Conservation (phyloP, 2,888 invertebrate genomes). For the Netelia virgata region DNA sequence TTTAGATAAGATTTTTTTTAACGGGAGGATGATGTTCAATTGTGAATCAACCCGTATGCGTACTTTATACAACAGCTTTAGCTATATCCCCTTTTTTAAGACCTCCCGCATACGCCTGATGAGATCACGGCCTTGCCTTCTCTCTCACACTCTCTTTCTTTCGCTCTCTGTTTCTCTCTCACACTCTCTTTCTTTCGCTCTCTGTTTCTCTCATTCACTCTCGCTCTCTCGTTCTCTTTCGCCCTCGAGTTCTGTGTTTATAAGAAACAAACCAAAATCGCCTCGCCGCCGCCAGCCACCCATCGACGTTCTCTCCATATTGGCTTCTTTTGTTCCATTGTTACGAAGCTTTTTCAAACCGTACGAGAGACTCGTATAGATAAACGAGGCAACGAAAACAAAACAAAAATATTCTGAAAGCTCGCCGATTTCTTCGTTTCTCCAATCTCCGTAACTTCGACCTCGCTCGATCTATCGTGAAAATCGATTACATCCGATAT, state of each 20-base stretch:
- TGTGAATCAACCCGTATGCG: not conserved
- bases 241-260: slow-evolving; percentile 54
- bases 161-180: too few relatives aligned
- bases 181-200: slow-evolving; percentile 22
- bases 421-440: too few relatives aligned
- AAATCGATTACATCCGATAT: not conserved
- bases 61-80: slow-evolving; percentile 31
- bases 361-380: slow-evolving; percentile 19
- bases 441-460: too few relatives aligned
- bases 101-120: slow-evolving; percentile 47
- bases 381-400: not conserved
- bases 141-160: not conserved
- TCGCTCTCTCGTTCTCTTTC: slow-evolving; percentile 18
- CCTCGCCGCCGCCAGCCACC: slow-evolving; percentile 43
- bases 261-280: slow-evolving; percentile 63
- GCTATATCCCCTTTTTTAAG: slow-evolving; percentile 18
- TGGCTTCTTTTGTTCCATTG: slow-evolving; percentile 52
- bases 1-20: too few relatives aligned
- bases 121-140: slow-evolving; percentile 52
- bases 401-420: not conserved
- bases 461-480: not conserved
- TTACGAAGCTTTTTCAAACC: slow-evolving; percentile 18
- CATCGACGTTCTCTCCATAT: slow-evolving; percentile 36
- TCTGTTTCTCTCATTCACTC: too few relatives aligned
- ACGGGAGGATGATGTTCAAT: too few relatives aligned